phyloP scores from a whole-genome alignment of 2,888 invertebrate genomes.

The Lapara coniferarum region DNA sequence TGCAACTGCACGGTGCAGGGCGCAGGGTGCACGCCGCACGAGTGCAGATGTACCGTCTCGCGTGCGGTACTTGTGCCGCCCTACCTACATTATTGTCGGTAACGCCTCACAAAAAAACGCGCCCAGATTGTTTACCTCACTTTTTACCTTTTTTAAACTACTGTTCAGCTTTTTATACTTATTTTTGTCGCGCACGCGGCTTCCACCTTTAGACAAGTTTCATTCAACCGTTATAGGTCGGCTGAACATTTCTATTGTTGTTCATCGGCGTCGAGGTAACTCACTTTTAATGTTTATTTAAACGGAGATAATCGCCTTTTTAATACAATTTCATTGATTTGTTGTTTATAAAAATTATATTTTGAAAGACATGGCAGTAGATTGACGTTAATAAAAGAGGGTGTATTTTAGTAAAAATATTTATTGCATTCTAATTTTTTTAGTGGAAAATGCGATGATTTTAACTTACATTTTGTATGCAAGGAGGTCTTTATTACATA shows the following conservation, averaged over 20 bases:
- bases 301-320: conserved; percentile 43
- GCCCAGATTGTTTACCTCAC: conserved; percentile 81
- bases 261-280: conserved; percentile 60
- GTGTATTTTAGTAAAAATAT: conserved; percentile 18
- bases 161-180: conserved; percentile 73
- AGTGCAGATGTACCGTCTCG: conserved; percentile 36
- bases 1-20: conserved; percentile 15
- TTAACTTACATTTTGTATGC: not conserved
- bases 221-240: conserved; percentile 68
- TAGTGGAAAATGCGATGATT: not conserved
- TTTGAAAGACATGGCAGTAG: conserved; percentile 29
- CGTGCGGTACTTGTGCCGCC: conserved; percentile 72
- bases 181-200: conserved; percentile 77
- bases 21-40: conserved; percentile 52
- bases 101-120: conserved; percentile 70
- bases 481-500: conserved; percentile 7
- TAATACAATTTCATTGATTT: conserved; percentile 26
- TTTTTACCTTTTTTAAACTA: conserved; percentile 80
- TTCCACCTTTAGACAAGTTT: conserved; percentile 64
- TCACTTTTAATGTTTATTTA: conserved; percentile 77
- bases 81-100: conserved; percentile 64
- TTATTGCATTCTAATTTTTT: conserved; percentile 17
- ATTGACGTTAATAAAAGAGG: conserved; percentile 20
- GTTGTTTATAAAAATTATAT: conserved; percentile 25
- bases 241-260: conserved; percentile 66